These are phyloP conservation scores for Channa maculata DNA, from an alignment of 2,113 vertebrate genomes.

Conservation along the genomic window DNA sequence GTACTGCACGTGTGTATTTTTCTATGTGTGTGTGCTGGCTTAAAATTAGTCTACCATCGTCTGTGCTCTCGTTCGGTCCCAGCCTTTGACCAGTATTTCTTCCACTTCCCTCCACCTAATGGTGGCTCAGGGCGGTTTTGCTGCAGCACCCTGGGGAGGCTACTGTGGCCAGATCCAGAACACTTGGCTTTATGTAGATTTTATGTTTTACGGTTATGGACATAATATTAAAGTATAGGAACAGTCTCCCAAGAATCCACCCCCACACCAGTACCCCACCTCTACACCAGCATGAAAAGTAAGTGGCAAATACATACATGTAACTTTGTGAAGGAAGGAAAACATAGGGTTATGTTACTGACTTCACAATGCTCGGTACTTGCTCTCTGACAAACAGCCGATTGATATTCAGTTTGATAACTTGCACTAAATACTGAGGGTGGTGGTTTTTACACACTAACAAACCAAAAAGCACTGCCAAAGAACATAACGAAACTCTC, in stretches of 20 bases:
- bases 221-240: slow-evolving; percentile 78
- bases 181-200: slow-evolving; percentile 77
- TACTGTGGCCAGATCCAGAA: slow-evolving; percentile 78
- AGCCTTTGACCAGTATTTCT: slow-evolving; percentile 60
- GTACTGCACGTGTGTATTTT: slow-evolving; percentile 1
- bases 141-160: slow-evolving; percentile 68
- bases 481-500: no score
- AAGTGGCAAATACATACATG: slow-evolving; percentile 25
- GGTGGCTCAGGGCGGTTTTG: slow-evolving; percentile 72
- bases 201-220: slow-evolving; percentile 82
- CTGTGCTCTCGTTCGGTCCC: slow-evolving; percentile 54
- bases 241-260: slow-evolving; percentile 64
- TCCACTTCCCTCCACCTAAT: slow-evolving; percentile 68
- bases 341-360: slow-evolving; percentile 38
- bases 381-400: no score
- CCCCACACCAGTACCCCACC: slow-evolving; percentile 48
- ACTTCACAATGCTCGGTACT: background rate
- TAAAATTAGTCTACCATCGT: slow-evolving; percentile 90
- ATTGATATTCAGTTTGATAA: no score
- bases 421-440: no score
- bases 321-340: slow-evolving; percentile 11
- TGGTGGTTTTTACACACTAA: no score
- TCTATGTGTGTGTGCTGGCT: slow-evolving; percentile 41
- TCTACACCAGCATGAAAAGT: slow-evolving; percentile 57
- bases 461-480: no score